These are phyloP conservation scores for Zaprionus capensis DNA, from an alignment of 1,140 invertebrate species.

Conservation along the genomic window DNA sequence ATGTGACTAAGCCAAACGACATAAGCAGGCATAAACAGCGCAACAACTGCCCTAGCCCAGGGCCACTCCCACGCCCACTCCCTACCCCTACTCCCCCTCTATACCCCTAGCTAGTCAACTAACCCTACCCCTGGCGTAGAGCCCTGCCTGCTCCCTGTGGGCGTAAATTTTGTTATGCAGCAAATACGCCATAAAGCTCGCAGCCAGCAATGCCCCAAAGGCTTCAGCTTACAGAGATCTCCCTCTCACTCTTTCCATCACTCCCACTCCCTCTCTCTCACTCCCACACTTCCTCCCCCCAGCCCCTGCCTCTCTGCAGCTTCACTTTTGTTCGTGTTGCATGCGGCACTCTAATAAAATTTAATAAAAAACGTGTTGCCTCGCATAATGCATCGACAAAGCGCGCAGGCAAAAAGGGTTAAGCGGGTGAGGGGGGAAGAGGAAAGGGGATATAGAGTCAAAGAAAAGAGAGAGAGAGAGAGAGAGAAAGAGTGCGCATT, in stretches of 20 bases:
- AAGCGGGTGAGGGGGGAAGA: not conserved
- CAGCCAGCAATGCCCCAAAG: constrained; percentile 29
- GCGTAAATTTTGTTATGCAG: constrained; percentile 79
- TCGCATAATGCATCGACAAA: constrained; percentile 74
- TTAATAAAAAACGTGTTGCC: constrained; percentile 80
- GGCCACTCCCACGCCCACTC: not conserved
- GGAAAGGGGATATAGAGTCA: not conserved
- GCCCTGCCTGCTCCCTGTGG: constrained; percentile 44
- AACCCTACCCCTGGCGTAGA: not conserved
- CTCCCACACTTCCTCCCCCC: not conserved
- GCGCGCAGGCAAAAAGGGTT: constrained; percentile 24
- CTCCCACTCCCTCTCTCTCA: not conserved
- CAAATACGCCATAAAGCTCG: constrained; percentile 76
- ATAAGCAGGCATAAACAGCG: constrained; percentile 78
- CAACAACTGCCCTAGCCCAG: constrained; percentile 3
- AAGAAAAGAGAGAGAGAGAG: not conserved
- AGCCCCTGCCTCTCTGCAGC: not conserved
- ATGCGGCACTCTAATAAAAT: constrained; percentile 79
- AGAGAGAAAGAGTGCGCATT: not conserved
- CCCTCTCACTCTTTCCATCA: not conserved
- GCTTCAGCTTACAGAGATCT: constrained; percentile 4
- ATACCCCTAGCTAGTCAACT: not conserved
- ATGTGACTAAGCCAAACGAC: constrained; percentile 80
- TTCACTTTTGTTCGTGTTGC: constrained; percentile 48
- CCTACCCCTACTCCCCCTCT: not conserved